Base-by-base conservation (phyloP, 2,888 invertebrate species). In the Barypeithes pellucidus region DNA sequence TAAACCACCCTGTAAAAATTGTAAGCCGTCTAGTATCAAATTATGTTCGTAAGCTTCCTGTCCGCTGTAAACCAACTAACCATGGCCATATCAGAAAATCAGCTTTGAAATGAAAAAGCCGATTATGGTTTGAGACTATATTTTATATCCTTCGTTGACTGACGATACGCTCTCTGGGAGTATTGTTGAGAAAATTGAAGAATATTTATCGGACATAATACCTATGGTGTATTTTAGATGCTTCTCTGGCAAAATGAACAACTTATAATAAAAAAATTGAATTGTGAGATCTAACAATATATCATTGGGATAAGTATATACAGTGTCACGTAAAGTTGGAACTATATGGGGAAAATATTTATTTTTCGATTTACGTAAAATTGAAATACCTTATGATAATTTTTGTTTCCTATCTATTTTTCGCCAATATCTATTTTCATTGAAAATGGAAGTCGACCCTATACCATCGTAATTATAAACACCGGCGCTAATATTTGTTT, bases 61-160 rank as follows among this genome's bases (percentile, higher is more conserved):
- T 69, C 68, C 62, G 41, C 16, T 50, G 62, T 24, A 69, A 70
- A 57, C 67, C 75, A 72, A 72, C 71, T 67, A 75, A 67, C 67
- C 75, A 54, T 72, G 59, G 45, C 67, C 75, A 68, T 72, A 72
- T 72, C 72, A 72, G 63, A 71, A 67, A 75, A 75, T 75, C 75
- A 72, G 75, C 75, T 75, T 75, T 75, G 72, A 63, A 71, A 67
- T 70, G 63, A 70, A 54, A 70, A 70, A 74, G 71, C 70, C 75
- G 67, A 72, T 68, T 75, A 68, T 59, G 71, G 67, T 16, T 43
- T 33, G 71, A 62, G 67, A 72, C 63, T 71, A 75, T 75, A 75
- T 75, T 75, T 72, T 67, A 71, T 67, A 67, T 75, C 63, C 65
- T 60, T 18, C 67, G 47, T 41, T 36, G 61, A 59, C 52, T 59